Conservation (phyloP, 2,113 vertebrate genomes). For the Ophthalmolycus amberensis region DNA sequence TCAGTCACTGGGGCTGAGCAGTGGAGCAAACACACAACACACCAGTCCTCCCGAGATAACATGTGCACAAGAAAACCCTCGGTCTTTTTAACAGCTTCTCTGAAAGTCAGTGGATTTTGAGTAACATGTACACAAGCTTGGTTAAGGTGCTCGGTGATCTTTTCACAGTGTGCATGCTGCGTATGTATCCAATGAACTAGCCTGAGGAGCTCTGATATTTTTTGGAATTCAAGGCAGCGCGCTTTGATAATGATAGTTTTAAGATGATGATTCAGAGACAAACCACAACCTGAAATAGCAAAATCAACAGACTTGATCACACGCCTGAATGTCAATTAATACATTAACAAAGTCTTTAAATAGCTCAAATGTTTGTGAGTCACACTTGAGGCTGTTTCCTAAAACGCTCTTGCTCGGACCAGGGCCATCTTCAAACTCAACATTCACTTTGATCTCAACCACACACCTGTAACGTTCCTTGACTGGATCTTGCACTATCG, state of each 20-base stretch:
- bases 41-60: too few relatives aligned
- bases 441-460: not conserved
- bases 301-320: slow-evolving; percentile 23
- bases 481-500: too few relatives aligned
- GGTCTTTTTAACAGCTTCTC: not conserved
- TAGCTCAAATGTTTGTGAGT: not conserved
- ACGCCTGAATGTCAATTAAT: not conserved
- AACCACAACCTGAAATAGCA: not conserved
- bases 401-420: not conserved
- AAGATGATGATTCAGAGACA: not conserved
- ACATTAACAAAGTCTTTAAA: not conserved
- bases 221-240: slow-evolving; percentile 21
- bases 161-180: not conserved
- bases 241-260: slow-evolving; percentile 12
- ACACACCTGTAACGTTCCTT: not conserved
- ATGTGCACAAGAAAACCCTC: not conserved
- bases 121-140: not conserved
- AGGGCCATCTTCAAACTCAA: not conserved
- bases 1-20: not conserved
- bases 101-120: not conserved
- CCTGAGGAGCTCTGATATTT: slow-evolving; percentile 30
- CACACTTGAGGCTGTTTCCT: not conserved
- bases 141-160: slow-evolving; percentile 6
- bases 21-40: not conserved
- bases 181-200: slow-evolving; percentile 21